Percentiles rank a stretch among this genome's conserved stretches.
Evolutionary conservation across 2,113 vertebrate genomes (phyloP).

Genomic region (Psittacula cyanocephala): DNA sequence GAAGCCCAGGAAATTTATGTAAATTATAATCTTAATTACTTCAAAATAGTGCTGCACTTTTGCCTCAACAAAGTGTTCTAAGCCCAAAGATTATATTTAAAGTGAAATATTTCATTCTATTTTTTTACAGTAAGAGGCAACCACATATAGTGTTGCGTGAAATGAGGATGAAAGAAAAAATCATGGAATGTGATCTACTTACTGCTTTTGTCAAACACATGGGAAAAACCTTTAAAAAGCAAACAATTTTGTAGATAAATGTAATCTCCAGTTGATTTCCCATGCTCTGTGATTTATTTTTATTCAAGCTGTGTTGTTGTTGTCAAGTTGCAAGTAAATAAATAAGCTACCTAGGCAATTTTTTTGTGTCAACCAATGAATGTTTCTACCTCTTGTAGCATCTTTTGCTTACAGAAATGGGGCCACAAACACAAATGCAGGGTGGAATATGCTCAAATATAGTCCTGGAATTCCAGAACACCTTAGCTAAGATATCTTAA

Average conservation of each 20-base stretch:
- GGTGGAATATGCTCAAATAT: not conserved
- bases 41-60: slow-evolving; percentile 5
- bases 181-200: not conserved
- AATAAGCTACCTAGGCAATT: not conserved
- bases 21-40: slow-evolving; percentile 29
- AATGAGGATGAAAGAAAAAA: not conserved
- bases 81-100: slow-evolving; percentile 29
- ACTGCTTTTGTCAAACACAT: not conserved
- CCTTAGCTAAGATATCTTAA: not conserved
- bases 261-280: slow-evolving; percentile 11
- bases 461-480: not conserved
- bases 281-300: not conserved
- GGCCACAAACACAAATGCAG: not conserved
- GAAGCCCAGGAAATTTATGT: not conserved
- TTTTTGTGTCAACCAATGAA: not conserved
- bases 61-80: slow-evolving; percentile 7
- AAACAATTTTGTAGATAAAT: slow-evolving; percentile 16
- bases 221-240: not conserved
- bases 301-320: not conserved
- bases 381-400: not conserved
- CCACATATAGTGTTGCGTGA: not conserved
- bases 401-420: not conserved
- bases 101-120: slow-evolving; percentile 15
- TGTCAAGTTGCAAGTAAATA: not conserved
- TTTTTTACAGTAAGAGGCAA: not conserved